phyloP scores from a whole-genome alignment of 2,113 vertebrate species.

The Oxygymnocypris stewartii region DNA sequence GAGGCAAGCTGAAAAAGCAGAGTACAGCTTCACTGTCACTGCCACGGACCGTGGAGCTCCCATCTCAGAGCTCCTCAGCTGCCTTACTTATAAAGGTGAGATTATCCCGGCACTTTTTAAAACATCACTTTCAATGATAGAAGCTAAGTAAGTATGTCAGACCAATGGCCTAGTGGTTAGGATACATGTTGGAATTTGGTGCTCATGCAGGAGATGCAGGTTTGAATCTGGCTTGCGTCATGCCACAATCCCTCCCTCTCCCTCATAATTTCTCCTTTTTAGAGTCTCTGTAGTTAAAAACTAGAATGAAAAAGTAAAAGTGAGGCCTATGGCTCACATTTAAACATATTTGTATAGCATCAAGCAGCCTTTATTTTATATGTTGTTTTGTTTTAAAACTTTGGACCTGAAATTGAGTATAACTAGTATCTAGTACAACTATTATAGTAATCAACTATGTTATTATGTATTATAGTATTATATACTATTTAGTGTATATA shows the following conservation, averaged over 20 bases:
- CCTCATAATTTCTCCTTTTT: background rate
- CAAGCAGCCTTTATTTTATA: too few species aligned
- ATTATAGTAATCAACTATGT: too few species aligned
- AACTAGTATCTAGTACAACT: too few species aligned
- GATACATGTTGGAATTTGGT: background rate
- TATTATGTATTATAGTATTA: too few species aligned
- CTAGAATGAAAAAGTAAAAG: too few species aligned
- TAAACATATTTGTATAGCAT: too few species aligned
- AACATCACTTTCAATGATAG: background rate
- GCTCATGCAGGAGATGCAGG: too few species aligned
- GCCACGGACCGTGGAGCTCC: constrained; percentile 82
- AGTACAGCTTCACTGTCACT: constrained; percentile 82
- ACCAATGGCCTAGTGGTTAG: background rate
- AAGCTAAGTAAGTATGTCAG: background rate
- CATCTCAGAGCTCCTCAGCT: constrained; percentile 79
- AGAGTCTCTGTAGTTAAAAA: too few species aligned
- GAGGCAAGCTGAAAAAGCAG: constrained; percentile 78
- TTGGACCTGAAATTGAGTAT: too few species aligned
- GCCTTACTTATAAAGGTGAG: constrained; percentile 84
- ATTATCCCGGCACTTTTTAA: constrained; percentile 50
- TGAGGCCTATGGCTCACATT: background rate
- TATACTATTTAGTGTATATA: too few species aligned
- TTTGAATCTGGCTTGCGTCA: background rate
- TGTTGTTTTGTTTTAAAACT: too few species aligned
- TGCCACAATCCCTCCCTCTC: too few species aligned